Conservation (phyloP, 2,888 invertebrate genomes). For the Zonitis immaculata region DNA sequence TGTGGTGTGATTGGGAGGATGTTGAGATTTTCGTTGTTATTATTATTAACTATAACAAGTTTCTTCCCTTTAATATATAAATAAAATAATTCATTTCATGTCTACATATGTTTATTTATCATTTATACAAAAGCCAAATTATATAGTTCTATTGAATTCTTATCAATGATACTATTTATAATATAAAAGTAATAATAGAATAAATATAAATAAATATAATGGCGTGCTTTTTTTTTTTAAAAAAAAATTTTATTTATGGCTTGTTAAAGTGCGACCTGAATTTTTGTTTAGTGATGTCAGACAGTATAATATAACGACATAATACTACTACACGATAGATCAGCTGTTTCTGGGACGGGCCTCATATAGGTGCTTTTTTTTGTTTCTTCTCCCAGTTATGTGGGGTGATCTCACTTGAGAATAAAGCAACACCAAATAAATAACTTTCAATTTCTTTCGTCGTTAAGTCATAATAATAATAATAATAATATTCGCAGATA, state of each 20-base stretch:
- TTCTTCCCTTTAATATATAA: constrained; percentile 28
- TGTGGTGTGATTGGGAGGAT: constrained; percentile 20
- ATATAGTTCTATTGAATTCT: too few relatives aligned
- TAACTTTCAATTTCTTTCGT: constrained; percentile 17
- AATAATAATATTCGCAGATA: too few relatives aligned
- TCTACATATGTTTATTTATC: too few relatives aligned
- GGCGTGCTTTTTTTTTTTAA: too few relatives aligned
- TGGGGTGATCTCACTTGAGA: constrained; percentile 10
- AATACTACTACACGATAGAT: background rate
- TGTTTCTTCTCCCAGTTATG: background rate
- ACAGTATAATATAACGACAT: background rate
- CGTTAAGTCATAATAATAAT: too few relatives aligned
- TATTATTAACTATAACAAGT: constrained; percentile 24
- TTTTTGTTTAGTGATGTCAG: constrained; percentile 18
- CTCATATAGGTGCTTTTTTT: constrained; percentile 14
- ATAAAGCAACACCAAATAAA: constrained; percentile 5
- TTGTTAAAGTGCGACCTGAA: constrained; percentile 16
- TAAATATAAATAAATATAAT: too few relatives aligned
- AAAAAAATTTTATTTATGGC: too few relatives aligned
- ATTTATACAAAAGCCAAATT: too few relatives aligned
- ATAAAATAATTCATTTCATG: too few relatives aligned
- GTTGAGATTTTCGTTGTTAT: constrained; percentile 18
- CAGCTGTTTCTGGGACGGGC: constrained; percentile 21
- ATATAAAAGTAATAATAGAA: too few relatives aligned
- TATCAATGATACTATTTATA: too few relatives aligned